Evolutionary conservation across 2,113 vertebrate species (phyloP), one percentile per base, ranked within the genome.

Genomic region (Drymodes brunneopygia): DNA sequence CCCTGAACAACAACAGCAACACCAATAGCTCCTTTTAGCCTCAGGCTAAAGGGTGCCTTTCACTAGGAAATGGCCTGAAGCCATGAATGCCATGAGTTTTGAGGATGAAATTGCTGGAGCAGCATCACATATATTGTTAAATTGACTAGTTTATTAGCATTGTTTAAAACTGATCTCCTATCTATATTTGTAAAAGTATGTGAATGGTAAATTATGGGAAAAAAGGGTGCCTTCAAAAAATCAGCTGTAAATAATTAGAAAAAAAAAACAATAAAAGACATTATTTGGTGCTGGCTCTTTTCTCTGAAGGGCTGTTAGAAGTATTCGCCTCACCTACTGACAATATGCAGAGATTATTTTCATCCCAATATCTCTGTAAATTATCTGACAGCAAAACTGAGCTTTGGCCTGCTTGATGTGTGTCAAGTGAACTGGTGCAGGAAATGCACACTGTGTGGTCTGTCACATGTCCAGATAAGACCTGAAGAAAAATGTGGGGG

Each of bases 81-180:
- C 6, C 1, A 2, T 7, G n/a, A 50, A 10, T 61, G 42, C 18
- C 2, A 0, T 10, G 35, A 35, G 42, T 77, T 35, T 65, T 29
- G 67, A 91, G 69, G 47, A 35, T 92, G 65, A 74, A 78, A 64
- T 57, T 51, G n/a, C 57, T 53, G 23, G 36, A 74, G 56, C 69
- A 92, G 65, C 11, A 7, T 27, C 45, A 38, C 40, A 23, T 16
- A 14, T 4, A 10, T 56, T 48, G 40, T 84, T 56, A 78, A 66
- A 74, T 12, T 12, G 60, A 48, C 61, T 53, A 23, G 57, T 22
- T 81, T 51, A 53, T 79, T 61, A 74, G 31, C 23, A 28, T 11
- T 48, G 23, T 53, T 84, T 87, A 75, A 83, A 80, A 86, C 67
- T 25, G 1, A 27, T 64, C 22, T 83, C 36, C 24, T 29, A 12